These are phyloP conservation scores for Polymixis lichenea DNA, from an alignment of 2,888 invertebrate genomes.

Conservation along the genomic window DNA sequence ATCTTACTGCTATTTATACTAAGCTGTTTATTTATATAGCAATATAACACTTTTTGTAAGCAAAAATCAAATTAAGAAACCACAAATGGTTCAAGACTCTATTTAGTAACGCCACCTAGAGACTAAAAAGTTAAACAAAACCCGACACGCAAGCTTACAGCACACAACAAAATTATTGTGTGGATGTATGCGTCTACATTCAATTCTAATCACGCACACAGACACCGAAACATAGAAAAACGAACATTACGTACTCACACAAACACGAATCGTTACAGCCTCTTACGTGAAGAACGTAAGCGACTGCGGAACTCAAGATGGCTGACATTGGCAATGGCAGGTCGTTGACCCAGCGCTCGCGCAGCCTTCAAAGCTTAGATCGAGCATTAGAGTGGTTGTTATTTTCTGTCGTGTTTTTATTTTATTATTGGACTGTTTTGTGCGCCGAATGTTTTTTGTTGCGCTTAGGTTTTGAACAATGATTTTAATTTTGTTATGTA, in stretches of 20 bases:
- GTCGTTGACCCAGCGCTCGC: constrained; percentile 86
- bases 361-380: constrained; percentile 90
- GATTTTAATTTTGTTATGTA: constrained; percentile 57
- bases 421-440: constrained; percentile 75
- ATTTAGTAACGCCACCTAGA: constrained; percentile 71
- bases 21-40: constrained; percentile 14
- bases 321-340: constrained; percentile 91
- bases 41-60: constrained; percentile 27
- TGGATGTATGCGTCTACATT: constrained; percentile 73
- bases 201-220: constrained; percentile 83
- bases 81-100: constrained; percentile 37
- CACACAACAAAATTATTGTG: constrained; percentile 70
- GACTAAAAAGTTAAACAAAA: constrained; percentile 64
- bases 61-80: constrained; percentile 46
- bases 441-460: constrained; percentile 68
- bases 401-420: constrained; percentile 85
- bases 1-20: constrained; percentile 27
- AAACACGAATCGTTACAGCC: constrained; percentile 85
- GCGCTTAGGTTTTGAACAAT: constrained; percentile 52
- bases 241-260: constrained; percentile 88
- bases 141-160: constrained; percentile 68
- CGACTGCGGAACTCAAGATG: constrained; percentile 90
- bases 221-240: constrained; percentile 84
- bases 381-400: constrained; percentile 89
- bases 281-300: constrained; percentile 90